Base-by-base conservation (phyloP, 2,888 invertebrate species). In the Drosophila acutilabella region DNA sequence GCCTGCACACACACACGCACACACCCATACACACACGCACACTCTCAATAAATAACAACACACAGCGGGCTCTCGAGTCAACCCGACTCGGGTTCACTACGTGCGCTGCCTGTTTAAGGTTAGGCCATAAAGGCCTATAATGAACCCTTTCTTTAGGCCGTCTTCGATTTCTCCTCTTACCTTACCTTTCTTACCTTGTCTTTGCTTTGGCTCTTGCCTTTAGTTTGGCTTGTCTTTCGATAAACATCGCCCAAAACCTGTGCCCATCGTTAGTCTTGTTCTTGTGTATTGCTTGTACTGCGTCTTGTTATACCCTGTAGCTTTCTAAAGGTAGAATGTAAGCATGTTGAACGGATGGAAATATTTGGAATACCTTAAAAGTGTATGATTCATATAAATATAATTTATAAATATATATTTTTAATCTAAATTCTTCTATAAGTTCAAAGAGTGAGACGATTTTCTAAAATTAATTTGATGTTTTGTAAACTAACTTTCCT, bases 1-100 rank as follows among this genome's bases (percentile, higher is more conserved):
- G 59, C 60, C 64, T 61, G 70, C 44, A 53, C 57, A 60, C 52
- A 60, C 52, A 68, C 59, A 64, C 41, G 61, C 40, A 59, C 42
- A 33, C 64, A 64, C 67, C 64, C 53, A n/a, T 48, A 60, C 38
- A 48, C 52, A 42, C 50, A 56, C 57, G 66, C 52, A 41, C 48
- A 74, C 40, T 51, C 52, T 64, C 53, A 42, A 82, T 83, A 86
- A 83, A 83, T 83, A 83, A 83, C 87, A 81, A 74, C 72, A 70
- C 78, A 72, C 81, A 77, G 84, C 80, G 75, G 78, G 76, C 48
- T 47, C 51, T 64, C 51, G 57, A 60, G 41, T 61, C 42, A 13
- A 13, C 51, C 60, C 51, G 53, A 57, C 44, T 61, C 42, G 60
- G 62, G 68, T 71, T 66, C 54, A 74, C 57, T 78, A 77, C 77